Conservation (phyloP, 2,888 invertebrate species). For the Rhodophaea formosa region DNA sequence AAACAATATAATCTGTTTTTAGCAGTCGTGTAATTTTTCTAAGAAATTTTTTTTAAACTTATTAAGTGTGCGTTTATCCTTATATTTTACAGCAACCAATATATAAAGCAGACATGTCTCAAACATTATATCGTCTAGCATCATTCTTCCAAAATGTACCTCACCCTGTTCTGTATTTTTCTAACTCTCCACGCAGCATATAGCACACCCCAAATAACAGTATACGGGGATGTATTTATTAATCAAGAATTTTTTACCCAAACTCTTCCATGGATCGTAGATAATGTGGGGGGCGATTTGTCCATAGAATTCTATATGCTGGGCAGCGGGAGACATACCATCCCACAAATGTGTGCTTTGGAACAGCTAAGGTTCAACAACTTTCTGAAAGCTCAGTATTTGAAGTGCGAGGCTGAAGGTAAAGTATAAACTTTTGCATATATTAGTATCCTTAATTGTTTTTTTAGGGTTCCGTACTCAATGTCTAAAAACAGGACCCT, state of each 20-base stretch:
- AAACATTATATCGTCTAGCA: neutral
- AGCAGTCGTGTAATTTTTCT: too few relatives aligned
- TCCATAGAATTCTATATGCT: constrained; percentile 42
- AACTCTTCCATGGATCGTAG: constrained; percentile 52
- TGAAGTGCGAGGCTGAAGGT: constrained; percentile 57
- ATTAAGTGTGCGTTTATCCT: neutral
- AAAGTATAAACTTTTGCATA: constrained; percentile 9
- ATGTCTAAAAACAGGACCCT: too few relatives aligned
- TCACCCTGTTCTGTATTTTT: neutral
- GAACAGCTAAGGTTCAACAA: constrained; percentile 40
- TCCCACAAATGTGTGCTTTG: constrained; percentile 55
- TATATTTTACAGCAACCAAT: constrained; percentile 1
- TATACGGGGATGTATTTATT: constrained; percentile 44
- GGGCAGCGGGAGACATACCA: constrained; percentile 50
- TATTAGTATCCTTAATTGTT: too few relatives aligned
- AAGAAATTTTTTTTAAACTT: too few relatives aligned
- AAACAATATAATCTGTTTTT: too few relatives aligned
- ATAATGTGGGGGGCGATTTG: constrained; percentile 54
- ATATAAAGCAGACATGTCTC: neutral
- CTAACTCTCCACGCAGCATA: neutral
- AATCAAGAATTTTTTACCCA: constrained; percentile 42
- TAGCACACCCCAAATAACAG: constrained; percentile 28
- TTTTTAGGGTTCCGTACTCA: too few relatives aligned
- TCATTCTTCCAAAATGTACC: neutral
- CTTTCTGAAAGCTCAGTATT: constrained; percentile 51